Base-by-base conservation (phyloP, 2,797 vertebrate species). In the Sebastes oblongus region DNA sequence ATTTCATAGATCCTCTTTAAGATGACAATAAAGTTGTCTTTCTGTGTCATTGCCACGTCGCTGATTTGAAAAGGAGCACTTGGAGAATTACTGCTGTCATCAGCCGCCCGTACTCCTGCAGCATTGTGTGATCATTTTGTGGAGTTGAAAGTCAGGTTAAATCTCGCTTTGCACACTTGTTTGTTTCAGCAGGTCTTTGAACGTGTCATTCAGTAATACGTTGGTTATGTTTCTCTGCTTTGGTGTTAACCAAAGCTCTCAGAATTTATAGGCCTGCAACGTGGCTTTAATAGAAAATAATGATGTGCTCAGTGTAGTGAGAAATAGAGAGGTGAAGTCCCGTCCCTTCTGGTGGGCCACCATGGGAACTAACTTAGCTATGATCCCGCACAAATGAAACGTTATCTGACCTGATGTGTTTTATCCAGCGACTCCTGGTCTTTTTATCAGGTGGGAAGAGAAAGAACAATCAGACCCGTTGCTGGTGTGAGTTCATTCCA, bases 1-100 rank as follows among this genome's bases (percentile, higher is more conserved):
- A 95, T 94, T 95, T 94, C 87, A 92, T 89, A 92, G 93, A 95
- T 95, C 91, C 88, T 87, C 86, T 95, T 93, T 87, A 88, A 90
- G 90, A 92, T 91, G 93, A 93, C 91, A 88, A 90, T 92, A 87
- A 90, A 94, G 89, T 93, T 89, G 90, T 92, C 93, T 93, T 85
- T 88, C 82, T 84, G 87, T 95, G 94, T 91, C 92, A 90, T n/a
- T n/a, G n/a, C n/a, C n/a, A n/a, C n/a, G n/a, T n/a, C n/a, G n/a
- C n/a, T n/a, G n/a, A n/a, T n/a, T n/a, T n/a, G n/a, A n/a, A n/a
- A n/a, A n/a, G n/a, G n/a, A n/a, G n/a, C n/a, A n/a, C n/a, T n/a
- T n/a, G n/a, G n/a, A n/a, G n/a, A n/a, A 91, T 91, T 77, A 79
- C 77, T 88, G 56, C 71, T 86, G 83, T 93, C 88, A 82, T 89